phyloP scores from a whole-genome alignment of 2,797 vertebrate genomes.

The Cyclopterus lumpus region DNA sequence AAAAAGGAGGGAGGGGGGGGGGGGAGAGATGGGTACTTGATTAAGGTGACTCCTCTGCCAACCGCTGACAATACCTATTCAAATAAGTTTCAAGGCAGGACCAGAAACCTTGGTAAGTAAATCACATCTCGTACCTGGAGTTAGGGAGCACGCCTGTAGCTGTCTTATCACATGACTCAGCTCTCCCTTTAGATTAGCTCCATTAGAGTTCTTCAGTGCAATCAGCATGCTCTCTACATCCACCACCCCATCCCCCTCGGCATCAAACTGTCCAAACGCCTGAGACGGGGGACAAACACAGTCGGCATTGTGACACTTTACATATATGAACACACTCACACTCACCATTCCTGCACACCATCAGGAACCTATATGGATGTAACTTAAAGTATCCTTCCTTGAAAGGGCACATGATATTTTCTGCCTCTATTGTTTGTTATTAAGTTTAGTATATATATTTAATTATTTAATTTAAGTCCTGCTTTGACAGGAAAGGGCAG shows the following conservation, averaged over 20 bases:
- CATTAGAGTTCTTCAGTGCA: slow-evolving; percentile 93
- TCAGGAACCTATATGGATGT: not conserved
- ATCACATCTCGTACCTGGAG: slow-evolving; percentile 87
- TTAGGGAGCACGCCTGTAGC: slow-evolving; percentile 95
- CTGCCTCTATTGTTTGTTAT: not conserved
- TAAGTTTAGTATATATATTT: not conserved
- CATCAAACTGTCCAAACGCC: slow-evolving; percentile 97
- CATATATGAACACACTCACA: slow-evolving; percentile 11
- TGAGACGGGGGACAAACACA: slow-evolving; percentile 62
- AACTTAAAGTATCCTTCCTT: not conserved
- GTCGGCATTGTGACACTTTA: slow-evolving; percentile 7
- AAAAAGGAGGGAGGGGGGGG: not conserved
- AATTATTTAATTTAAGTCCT: not conserved
- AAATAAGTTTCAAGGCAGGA: slow-evolving; percentile 16
- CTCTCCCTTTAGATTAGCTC: slow-evolving; percentile 95
- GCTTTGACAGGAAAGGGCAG: not conserved
- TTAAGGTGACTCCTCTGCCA: not conserved
- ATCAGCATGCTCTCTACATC: slow-evolving; percentile 96
- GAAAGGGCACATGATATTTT: not conserved
- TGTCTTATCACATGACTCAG: slow-evolving; percentile 96
- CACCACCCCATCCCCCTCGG: slow-evolving; percentile 94
- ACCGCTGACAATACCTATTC: not conserved
- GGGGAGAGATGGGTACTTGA: fast-evolving
- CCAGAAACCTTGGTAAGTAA: slow-evolving; percentile 26
- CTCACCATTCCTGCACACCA: not conserved